Evolutionary conservation across 2,113 vertebrate species (phyloP).

Genomic region (Monopterus albus): DNA sequence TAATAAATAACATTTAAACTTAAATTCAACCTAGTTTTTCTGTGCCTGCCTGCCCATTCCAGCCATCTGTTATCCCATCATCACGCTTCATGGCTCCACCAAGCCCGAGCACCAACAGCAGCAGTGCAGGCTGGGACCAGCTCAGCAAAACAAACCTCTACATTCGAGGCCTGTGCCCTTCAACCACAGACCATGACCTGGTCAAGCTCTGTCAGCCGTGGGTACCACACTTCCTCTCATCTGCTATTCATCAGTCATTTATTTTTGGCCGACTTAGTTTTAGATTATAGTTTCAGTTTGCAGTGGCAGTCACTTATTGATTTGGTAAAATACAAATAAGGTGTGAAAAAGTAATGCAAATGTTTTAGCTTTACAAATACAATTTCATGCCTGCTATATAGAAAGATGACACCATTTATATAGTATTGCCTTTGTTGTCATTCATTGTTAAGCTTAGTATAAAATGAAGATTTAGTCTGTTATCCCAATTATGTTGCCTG

Average conservation of each 20-base stretch:
- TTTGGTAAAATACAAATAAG: not conserved
- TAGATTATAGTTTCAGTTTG: slow-evolving; percentile 17
- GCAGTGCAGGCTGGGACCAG: slow-evolving; percentile 96
- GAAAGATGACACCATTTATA: not conserved
- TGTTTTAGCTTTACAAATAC: not conserved
- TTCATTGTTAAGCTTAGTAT: too few species aligned
- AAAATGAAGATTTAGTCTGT: not conserved
- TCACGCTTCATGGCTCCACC: slow-evolving; percentile 96
- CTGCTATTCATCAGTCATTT: slow-evolving; percentile 62
- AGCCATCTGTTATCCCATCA: slow-evolving; percentile 90
- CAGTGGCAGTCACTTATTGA: slow-evolving; percentile 3
- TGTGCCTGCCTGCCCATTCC: slow-evolving; percentile 60
- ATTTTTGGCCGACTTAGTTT: slow-evolving; percentile 33
- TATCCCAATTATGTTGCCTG: not conserved
- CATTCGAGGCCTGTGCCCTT: slow-evolving; percentile 94
- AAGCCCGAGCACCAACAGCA: slow-evolving; percentile 96
- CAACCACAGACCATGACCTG: slow-evolving; percentile 98
- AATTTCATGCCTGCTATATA: not conserved
- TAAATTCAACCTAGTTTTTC: not conserved
- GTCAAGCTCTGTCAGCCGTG: slow-evolving; percentile 99
- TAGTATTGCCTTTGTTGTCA: not conserved
- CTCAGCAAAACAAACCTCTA: slow-evolving; percentile 99
- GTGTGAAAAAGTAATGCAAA: slow-evolving; percentile 15
- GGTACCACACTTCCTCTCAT: slow-evolving; percentile 80
- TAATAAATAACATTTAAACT: not conserved